Percentiles rank a stretch among this genome's conserved stretches.
phyloP scores from a whole-genome alignment of 2,888 invertebrate genomes.

The Alitta virens region DNA sequence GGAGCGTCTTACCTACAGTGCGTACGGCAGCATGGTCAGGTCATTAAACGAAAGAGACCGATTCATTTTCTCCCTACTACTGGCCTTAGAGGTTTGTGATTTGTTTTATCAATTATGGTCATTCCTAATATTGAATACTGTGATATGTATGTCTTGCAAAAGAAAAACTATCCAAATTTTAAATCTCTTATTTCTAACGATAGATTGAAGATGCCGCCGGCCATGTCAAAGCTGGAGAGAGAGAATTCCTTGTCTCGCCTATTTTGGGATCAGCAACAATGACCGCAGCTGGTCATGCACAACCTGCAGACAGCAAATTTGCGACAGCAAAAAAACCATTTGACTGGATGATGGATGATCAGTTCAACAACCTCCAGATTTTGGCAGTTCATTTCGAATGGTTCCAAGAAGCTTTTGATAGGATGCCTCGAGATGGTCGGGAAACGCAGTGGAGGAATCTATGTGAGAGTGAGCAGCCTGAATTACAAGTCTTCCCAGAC shows the following conservation, averaged over 20 bases:
- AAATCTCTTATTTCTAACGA: too few relatives aligned
- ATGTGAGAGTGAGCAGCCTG: constrained; percentile 54
- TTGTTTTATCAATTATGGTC: too few relatives aligned
- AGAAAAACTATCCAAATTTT: too few relatives aligned
- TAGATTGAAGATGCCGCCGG: constrained; percentile 51
- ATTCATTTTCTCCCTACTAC: constrained; percentile 44
- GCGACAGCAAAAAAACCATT: constrained; percentile 54
- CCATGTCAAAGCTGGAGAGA: constrained; percentile 48
- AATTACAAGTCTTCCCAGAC: constrained; percentile 50
- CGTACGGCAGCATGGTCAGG: constrained; percentile 43
- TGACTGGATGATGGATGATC: constrained; percentile 58
- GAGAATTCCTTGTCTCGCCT: constrained; percentile 55
- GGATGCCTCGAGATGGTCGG: constrained; percentile 52
- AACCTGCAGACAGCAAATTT: constrained; percentile 38
- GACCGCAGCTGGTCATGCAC: constrained; percentile 41
- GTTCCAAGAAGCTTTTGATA: constrained; percentile 57
- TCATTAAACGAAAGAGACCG: constrained; percentile 48
- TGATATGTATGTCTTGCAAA: too few relatives aligned
- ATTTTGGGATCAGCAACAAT: constrained; percentile 46
- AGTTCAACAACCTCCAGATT: constrained; percentile 55
- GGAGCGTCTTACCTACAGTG: constrained; percentile 47
- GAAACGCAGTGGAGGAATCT: constrained; percentile 56
- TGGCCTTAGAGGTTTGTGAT: constrained; percentile 49
- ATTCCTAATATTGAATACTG: too few relatives aligned
- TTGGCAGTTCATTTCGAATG: constrained; percentile 55